Conservation (phyloP, 2,113 vertebrate species). For the Eublepharis macularius region DNA sequence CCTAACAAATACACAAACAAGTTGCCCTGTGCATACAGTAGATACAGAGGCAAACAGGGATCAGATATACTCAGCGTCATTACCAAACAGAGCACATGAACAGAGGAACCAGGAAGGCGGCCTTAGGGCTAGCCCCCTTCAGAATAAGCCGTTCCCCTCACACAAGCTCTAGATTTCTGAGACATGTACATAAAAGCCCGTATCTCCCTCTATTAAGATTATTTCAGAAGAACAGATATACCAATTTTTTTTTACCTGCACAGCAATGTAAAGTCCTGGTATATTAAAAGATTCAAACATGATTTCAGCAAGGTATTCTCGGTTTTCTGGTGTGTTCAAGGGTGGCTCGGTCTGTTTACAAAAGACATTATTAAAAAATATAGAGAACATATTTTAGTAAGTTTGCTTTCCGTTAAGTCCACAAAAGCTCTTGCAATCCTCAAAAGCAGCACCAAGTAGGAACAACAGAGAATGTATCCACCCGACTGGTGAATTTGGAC, state of each 20-base stretch:
- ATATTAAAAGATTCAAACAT: constrained; percentile 93
- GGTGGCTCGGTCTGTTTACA: constrained; percentile 85
- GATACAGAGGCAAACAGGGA: neutral
- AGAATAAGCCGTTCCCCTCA: neutral
- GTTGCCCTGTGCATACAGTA: neutral
- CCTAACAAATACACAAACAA: neutral
- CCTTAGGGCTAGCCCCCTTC: too few relatives aligned
- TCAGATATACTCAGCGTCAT: neutral
- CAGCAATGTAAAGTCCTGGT: constrained; percentile 89
- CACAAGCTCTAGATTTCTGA: neutral
- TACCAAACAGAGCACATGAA: neutral
- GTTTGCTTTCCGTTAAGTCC: neutral
- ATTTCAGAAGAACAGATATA: constrained; percentile 6
- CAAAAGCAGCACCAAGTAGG: neutral
- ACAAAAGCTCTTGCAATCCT: too few relatives aligned
- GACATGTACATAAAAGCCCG: rapidly evolving
- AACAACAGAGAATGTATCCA: neutral
- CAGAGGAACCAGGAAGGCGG: too few relatives aligned
- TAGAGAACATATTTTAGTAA: neutral
- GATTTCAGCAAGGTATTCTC: constrained; percentile 91
- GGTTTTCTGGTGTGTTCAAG: constrained; percentile 88
- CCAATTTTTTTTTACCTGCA: constrained; percentile 80
- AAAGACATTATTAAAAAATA: neutral
- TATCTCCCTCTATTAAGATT: neutral
- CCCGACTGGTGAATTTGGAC: neutral